Evolutionary conservation across 2,113 vertebrate species (phyloP).

Genomic region (Clarias macrocephalus): DNA sequence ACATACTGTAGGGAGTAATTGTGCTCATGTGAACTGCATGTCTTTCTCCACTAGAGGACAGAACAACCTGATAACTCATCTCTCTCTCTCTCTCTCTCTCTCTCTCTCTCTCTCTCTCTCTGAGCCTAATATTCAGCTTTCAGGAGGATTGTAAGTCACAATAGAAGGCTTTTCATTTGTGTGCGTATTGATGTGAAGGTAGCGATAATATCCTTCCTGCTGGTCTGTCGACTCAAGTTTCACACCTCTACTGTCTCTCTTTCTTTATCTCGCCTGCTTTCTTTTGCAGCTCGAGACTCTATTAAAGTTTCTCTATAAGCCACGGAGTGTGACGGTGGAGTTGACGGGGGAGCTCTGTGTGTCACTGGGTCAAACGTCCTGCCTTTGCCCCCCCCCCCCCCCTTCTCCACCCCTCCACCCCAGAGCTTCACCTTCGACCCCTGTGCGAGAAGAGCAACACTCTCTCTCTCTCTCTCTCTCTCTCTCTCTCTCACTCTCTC

Average conservation of each 20-base stretch:
- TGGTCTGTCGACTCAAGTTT: conserved; percentile 63
- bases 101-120: neutral
- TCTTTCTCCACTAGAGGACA: conserved; percentile 58
- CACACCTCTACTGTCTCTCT: conserved; percentile 50
- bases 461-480: conserved; percentile 18
- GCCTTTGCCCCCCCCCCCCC: conserved; percentile 30
- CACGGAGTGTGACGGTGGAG: conserved; percentile 16
- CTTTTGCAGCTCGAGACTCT: conserved; percentile 8
- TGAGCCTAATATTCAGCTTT: neutral
- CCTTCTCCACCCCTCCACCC: neutral
- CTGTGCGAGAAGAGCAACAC: conserved; percentile 45
- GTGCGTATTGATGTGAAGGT: conserved; percentile 26
- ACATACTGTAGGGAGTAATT: neutral
- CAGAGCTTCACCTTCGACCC: conserved; percentile 62
- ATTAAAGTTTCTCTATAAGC: conserved; percentile 28
- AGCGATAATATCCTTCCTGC: conserved; percentile 56
- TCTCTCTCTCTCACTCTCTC: no score
- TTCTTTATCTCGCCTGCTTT: conserved; percentile 31
- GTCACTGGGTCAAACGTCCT: conserved; percentile 68
- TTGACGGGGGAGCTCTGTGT: neutral
- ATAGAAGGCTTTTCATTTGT: conserved; percentile 20
- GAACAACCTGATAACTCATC: conserved; percentile 26
- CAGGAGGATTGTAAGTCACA: conserved; percentile 3
- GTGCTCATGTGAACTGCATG: neutral
- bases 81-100: neutral